These are phyloP conservation scores for Cheilosia vernalis DNA, from an alignment of 2,888 invertebrate species.

Conservation along the genomic window DNA sequence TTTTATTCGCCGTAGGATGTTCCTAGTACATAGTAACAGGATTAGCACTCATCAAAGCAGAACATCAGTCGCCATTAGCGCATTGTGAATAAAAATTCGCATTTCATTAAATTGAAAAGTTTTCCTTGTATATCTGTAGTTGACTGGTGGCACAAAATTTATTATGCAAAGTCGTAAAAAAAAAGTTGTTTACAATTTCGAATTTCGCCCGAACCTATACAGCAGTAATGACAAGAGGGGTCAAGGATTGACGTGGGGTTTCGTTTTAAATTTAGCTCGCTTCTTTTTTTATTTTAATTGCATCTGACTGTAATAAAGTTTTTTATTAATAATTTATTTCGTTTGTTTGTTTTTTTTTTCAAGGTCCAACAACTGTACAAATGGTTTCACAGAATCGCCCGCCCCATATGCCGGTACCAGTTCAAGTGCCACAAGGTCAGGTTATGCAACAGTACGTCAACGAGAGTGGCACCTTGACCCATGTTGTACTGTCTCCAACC, in stretches of 20 bases:
- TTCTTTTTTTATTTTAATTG: constrained; percentile 4
- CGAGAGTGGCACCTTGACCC: constrained; percentile 93
- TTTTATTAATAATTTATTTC: constrained; percentile 27
- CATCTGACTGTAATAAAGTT: constrained; percentile 14
- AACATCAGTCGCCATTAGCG: constrained; percentile 2
- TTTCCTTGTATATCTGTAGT: no score
- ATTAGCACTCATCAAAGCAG: background rate
- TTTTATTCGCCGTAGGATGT: no score
- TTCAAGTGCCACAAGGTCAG: constrained; percentile 96
- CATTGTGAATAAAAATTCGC: background rate
- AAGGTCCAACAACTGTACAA: constrained; percentile 93
- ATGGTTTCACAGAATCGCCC: constrained; percentile 92
- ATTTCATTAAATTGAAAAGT: background rate
- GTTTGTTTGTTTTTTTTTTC: constrained; percentile 78
- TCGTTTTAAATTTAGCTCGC: background rate
- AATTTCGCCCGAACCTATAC: background rate
- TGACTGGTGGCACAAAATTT: no score
- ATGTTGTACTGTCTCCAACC: constrained; percentile 94
- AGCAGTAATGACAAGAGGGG: background rate
- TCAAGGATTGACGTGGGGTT: background rate
- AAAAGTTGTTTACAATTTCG: no score
- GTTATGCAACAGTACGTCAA: constrained; percentile 96
- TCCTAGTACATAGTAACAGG: background rate
- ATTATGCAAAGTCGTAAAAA: no score
- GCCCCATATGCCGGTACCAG: constrained; percentile 92